These are phyloP conservation scores for Cydia splendana DNA, from an alignment of 1,140 invertebrate genomes.

Conservation along the genomic window DNA sequence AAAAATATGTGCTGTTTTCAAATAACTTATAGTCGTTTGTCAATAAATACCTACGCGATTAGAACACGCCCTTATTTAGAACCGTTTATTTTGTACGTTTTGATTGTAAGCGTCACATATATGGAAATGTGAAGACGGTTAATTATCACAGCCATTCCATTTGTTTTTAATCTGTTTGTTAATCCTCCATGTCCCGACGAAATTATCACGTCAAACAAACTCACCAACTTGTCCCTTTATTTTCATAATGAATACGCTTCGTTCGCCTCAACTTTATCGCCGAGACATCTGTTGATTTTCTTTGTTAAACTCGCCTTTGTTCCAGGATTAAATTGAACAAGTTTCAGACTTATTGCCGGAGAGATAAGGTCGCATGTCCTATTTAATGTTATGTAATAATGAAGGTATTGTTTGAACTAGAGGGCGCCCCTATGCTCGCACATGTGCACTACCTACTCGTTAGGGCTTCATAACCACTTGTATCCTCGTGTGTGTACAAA, in stretches of 20 bases:
- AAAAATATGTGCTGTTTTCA: too few species aligned
- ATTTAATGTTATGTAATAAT: constrained; percentile 54
- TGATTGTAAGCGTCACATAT: too few species aligned
- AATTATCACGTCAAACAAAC: constrained; percentile 32
- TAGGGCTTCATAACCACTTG: constrained; percentile 63
- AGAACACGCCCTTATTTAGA: too few species aligned
- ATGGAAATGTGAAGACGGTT: neutral
- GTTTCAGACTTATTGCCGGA: constrained; percentile 48
- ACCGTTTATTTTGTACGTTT: too few species aligned
- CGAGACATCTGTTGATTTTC: constrained; percentile 32
- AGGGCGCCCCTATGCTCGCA: constrained; percentile 57
- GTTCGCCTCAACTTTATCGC: constrained; percentile 30
- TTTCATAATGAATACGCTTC: constrained; percentile 31
- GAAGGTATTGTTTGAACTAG: constrained; percentile 58
- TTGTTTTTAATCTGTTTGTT: constrained; percentile 28
- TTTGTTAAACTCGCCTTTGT: constrained; percentile 31
- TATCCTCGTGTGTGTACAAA: constrained; percentile 52
- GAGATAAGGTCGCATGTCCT: constrained; percentile 52
- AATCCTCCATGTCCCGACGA: constrained; percentile 12
- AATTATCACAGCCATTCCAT: constrained; percentile 27
- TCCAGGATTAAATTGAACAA: constrained; percentile 35
- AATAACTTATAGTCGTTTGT: too few species aligned
- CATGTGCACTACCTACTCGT: constrained; percentile 58
- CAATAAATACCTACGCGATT: too few species aligned
- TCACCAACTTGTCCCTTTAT: constrained; percentile 31